Conservation (phyloP, 2,113 vertebrate genomes). For the Podiceps cristatus region DNA sequence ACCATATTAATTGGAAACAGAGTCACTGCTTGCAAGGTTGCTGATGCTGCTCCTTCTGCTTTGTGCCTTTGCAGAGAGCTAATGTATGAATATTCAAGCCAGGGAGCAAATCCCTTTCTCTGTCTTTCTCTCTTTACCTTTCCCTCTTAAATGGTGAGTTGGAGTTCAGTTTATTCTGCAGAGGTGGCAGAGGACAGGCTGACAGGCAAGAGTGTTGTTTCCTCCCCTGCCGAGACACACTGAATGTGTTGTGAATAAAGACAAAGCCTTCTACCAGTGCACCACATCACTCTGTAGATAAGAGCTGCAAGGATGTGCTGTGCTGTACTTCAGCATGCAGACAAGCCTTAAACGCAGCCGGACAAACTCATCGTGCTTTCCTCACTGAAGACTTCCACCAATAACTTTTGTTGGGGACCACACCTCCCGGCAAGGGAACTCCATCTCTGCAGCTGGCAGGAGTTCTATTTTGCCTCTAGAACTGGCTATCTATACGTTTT, state of each 20-base stretch:
- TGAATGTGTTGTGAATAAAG: constrained; percentile 80
- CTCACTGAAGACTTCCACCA: not conserved
- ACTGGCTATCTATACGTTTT: not conserved
- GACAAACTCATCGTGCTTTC: not conserved
- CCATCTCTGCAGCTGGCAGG: not conserved
- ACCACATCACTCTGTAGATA: constrained; percentile 55
- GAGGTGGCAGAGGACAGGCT: constrained; percentile 65
- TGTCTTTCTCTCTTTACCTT: constrained; percentile 19
- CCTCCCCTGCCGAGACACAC: constrained; percentile 75
- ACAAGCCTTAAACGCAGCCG: not conserved
- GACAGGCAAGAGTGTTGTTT: constrained; percentile 68
- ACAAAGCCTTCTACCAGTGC: constrained; percentile 75
- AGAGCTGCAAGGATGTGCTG: constrained; percentile 70
- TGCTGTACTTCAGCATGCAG: constrained; percentile 59
- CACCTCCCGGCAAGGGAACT: not conserved
- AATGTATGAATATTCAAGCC: constrained; percentile 57
- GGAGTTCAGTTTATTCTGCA: constrained; percentile 66
- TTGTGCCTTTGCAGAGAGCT: constrained; percentile 70
- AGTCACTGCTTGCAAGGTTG: constrained; percentile 70
- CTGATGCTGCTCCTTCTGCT: constrained; percentile 73
- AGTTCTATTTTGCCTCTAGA: not conserved
- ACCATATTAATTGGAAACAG: constrained; percentile 59
- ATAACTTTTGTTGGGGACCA: constrained; percentile 25
- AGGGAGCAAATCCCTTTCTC: constrained; percentile 53
- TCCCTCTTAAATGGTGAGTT: constrained; percentile 56